These are phyloP conservation scores for Napeogenes sylphis DNA, from an alignment of 2,888 invertebrate species.

Conservation along the genomic window DNA sequence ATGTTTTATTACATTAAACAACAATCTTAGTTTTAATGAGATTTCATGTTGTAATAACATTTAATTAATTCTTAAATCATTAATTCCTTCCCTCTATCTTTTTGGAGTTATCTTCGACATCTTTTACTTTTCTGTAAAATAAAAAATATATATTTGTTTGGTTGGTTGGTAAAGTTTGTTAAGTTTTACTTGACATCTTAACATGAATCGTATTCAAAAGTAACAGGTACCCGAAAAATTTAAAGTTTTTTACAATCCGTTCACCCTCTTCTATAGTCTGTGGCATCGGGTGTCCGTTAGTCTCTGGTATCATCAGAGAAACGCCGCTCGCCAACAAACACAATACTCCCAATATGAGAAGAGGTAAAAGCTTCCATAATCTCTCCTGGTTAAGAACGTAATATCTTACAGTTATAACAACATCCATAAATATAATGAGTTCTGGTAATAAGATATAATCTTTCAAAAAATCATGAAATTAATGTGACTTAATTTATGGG, in stretches of 20 bases:
- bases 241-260: background rate
- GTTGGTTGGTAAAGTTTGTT: background rate
- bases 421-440: too few species aligned
- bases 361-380: conserved; percentile 53
- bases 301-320: conserved; percentile 34
- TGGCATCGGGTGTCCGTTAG: background rate
- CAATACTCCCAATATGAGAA: conserved; percentile 51
- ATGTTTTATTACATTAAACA: too few species aligned
- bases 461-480: too few species aligned
- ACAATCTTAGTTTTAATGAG: too few species aligned
- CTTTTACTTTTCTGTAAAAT: conserved; percentile 36
- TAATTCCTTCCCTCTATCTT: conserved; percentile 34
- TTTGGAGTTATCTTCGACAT: conserved; percentile 26
- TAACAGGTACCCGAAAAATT: conserved; percentile 18
- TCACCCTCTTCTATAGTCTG: conserved; percentile 2
- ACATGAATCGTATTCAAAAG: too few species aligned
- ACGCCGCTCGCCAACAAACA: conserved; percentile 46
- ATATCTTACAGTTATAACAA: too few species aligned
- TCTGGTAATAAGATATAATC: too few species aligned
- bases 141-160: too few species aligned
- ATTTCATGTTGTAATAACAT: too few species aligned
- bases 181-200: too few species aligned
- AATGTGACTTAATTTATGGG: too few species aligned
- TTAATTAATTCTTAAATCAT: conserved; percentile 32
- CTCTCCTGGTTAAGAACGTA: conserved; percentile 46